Evolutionary conservation across 2,113 vertebrate species (phyloP), one percentile per base, ranked within the genome.

Genomic region (Mirza zaza): DNA sequence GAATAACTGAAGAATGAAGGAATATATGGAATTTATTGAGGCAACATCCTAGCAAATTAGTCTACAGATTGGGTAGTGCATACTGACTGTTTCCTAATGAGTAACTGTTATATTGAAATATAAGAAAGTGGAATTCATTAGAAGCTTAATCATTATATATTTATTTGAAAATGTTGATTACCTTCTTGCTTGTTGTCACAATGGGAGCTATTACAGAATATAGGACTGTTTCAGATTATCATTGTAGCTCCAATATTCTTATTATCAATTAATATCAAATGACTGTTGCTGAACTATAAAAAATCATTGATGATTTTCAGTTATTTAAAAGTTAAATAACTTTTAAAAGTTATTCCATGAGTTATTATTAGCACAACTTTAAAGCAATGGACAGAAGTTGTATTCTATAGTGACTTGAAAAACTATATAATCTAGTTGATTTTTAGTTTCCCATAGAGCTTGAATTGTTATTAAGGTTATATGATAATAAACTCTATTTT

Each of bases 401-500:
- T 55, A 73, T 79, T 83, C 32, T 68, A 9, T 15, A 96, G 23
- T 79, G 79, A 68, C 25, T 50, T 88, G 45, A 91, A 91, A 95
- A 36, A 2, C 45, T 87, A 1, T 73, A 32, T 77, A 88, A 87
- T 63, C 7, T 50, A 94, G 25, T 71, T 57, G 42, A 87, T 36
- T 85, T 90, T 90, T 84, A 80, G n/a, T 92, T 96, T 87, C 45
- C 17, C 7, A 0, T 67, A 67, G 15, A 90, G 4, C 5, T 76
- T 59, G 23, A 61, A 23, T 76, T 97, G 17, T 75, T 93, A 79
- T 86, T 80, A 87, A 93, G 13, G 32, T 96, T 90, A 68, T 84
- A 67, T 59, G 34, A 94, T 65, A 90, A 95, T 95, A 85, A 91
- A 91, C 11, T 89, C 10, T 79, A 42, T 91, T 61, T 52, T 89